phyloP scores from a whole-genome alignment of 2,888 invertebrate genomes.

The Tetramorium bicarinatum region DNA sequence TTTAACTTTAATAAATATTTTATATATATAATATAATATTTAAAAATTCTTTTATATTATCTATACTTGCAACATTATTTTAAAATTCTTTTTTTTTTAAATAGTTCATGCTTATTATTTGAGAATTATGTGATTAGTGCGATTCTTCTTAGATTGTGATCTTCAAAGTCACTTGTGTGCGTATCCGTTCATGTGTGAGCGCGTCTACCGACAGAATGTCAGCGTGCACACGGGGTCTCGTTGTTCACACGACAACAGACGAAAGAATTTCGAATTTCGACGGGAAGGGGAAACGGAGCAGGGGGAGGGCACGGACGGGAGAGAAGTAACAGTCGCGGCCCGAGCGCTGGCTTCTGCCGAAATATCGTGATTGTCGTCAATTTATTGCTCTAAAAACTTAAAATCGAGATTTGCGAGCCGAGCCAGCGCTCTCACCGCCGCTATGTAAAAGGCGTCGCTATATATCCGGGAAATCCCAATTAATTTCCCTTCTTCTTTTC shows the following conservation, averaged over 20 bases:
- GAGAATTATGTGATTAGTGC: neutral
- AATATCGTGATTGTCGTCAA: constrained; percentile 80
- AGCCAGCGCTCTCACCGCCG: constrained; percentile 72
- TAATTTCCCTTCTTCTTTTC: constrained; percentile 48
- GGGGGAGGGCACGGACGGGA: constrained; percentile 56
- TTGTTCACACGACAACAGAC: constrained; percentile 3
- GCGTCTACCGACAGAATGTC: neutral
- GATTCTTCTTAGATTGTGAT: neutral
- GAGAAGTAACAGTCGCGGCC: constrained; percentile 61
- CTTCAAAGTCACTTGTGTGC: neutral
- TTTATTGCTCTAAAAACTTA: constrained; percentile 85
- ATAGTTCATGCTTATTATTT: neutral
- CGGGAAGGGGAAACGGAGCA: constrained; percentile 7
- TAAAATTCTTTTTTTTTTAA: neutral
- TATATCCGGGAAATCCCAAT: constrained; percentile 75
- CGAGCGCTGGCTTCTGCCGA: constrained; percentile 74
- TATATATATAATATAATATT: neutral
- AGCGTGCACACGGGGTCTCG: constrained; percentile 15
- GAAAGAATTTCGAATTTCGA: constrained; percentile 1
- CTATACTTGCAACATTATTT: neutral
- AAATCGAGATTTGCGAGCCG: constrained; percentile 78
- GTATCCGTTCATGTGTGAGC: neutral
- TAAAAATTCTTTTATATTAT: constrained; percentile 2
- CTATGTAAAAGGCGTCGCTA: constrained; percentile 84
- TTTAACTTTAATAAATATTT: neutral